These are phyloP conservation scores for Pheosia gnoma DNA, from an alignment of 2,888 invertebrate species.

Conservation along the genomic window DNA sequence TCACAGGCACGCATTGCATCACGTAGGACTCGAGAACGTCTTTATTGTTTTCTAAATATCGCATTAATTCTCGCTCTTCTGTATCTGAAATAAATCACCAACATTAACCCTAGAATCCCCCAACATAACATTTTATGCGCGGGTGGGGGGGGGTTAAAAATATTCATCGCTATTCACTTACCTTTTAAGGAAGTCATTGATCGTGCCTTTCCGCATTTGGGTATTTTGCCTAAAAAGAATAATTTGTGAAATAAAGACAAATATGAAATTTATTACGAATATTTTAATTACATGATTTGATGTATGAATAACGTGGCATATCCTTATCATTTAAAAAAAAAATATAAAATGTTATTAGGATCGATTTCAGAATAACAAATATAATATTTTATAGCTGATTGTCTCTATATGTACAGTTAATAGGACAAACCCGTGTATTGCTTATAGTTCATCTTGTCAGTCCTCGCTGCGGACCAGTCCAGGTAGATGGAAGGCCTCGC, in stretches of 20 bases:
- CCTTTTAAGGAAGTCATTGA: slow-evolving; percentile 38
- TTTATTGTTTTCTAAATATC: slow-evolving; percentile 85
- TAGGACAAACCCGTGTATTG: slow-evolving; percentile 5
- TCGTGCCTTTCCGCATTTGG: slow-evolving; percentile 18
- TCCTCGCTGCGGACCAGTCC: slow-evolving; percentile 31
- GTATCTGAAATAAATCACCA: slow-evolving; percentile 21
- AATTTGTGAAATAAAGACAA: too few species aligned
- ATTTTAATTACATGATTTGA: too few species aligned
- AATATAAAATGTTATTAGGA: too few species aligned
- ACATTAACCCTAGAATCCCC: too few species aligned
- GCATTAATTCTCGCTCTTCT: slow-evolving; percentile 57
- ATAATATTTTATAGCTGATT: too few species aligned
- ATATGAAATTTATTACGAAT: too few species aligned
- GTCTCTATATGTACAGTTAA: neutral
- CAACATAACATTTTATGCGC: too few species aligned
- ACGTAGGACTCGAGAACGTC: slow-evolving; percentile 87
- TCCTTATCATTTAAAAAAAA: too few species aligned
- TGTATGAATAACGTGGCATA: too few species aligned
- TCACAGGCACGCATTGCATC: slow-evolving; percentile 84
- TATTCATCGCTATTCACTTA: slow-evolving; percentile 9
- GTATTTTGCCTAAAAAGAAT: slow-evolving; percentile 20
- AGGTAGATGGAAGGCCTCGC: slow-evolving; percentile 32
- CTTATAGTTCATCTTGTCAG: slow-evolving; percentile 22
- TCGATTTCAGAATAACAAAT: too few species aligned
- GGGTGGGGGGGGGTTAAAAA: too few species aligned